Evolutionary conservation across 2,113 vertebrate genomes (phyloP).

Genomic region (Cnemophilus loriae): DNA sequence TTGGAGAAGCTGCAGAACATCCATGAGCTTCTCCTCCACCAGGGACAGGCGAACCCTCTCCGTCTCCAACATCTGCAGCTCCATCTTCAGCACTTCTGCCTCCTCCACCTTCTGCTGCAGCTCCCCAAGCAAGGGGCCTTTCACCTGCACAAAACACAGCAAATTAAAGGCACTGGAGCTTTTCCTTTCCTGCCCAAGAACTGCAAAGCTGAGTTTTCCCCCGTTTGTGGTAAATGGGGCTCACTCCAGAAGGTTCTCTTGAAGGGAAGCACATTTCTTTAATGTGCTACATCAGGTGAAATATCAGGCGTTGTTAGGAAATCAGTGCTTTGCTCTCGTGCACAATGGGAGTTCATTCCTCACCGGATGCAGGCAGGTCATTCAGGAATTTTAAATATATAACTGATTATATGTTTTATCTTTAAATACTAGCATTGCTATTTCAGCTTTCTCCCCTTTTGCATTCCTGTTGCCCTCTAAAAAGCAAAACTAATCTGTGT

Average conservation of each 20-base stretch:
- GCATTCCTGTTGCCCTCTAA: background rate
- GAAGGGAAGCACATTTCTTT: background rate
- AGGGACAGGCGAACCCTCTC: conserved; percentile 88
- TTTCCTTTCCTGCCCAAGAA: background rate
- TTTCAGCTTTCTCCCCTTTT: background rate
- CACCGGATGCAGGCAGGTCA: background rate
- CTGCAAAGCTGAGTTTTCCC: background rate
- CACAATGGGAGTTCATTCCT: background rate
- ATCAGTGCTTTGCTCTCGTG: background rate
- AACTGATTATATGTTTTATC: background rate
- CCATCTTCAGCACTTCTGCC: conserved; percentile 79
- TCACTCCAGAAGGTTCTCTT: background rate
- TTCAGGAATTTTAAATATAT: background rate
- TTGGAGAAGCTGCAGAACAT: conserved; percentile 87
- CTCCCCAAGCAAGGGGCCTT: conserved; percentile 76
- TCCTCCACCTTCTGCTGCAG: conserved; percentile 82
- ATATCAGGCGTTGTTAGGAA: background rate
- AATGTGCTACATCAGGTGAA: background rate
- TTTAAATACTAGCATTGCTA: background rate
- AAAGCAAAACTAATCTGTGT: background rate
- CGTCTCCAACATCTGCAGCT: conserved; percentile 91
- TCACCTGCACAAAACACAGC: conserved; percentile 70
- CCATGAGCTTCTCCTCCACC: conserved; percentile 90
- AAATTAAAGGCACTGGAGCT: background rate
- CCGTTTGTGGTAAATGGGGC: background rate